phyloP scores from a whole-genome alignment of 2,797 vertebrate species.

The Leuciscus waleckii region DNA sequence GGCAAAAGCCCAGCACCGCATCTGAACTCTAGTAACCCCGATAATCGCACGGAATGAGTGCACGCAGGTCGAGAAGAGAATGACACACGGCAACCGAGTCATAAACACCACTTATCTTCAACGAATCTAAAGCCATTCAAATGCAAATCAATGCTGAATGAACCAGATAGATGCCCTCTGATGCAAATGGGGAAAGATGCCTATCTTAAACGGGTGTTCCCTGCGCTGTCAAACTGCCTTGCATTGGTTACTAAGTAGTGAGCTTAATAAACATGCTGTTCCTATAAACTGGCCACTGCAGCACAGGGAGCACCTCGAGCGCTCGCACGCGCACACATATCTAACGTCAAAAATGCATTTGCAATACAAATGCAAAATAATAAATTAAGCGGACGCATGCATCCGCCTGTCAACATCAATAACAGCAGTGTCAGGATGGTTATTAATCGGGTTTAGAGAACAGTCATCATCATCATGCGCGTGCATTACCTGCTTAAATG shows the following conservation, averaged over 20 bases:
- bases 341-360: not conserved
- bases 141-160: not conserved
- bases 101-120: not conserved
- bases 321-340: not conserved
- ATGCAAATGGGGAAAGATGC: not conserved
- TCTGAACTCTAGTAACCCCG: slow-evolving; percentile 65
- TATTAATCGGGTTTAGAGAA: not conserved
- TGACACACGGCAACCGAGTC: slow-evolving; percentile 10
- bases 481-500: slow-evolving; percentile 39
- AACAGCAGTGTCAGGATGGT: not conserved
- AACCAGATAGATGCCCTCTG: not conserved
- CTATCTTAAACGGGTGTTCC: not conserved
- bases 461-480: not conserved
- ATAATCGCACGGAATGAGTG: slow-evolving; percentile 51
- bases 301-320: not conserved
- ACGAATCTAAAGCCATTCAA: not conserved
- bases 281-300: slow-evolving; percentile 31
- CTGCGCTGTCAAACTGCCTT: slow-evolving; percentile 12
- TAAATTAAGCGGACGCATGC: not conserved
- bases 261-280: not conserved
- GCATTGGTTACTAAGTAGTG: not conserved
- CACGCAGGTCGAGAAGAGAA: slow-evolving; percentile 5
- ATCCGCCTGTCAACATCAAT: slow-evolving; percentile 14
- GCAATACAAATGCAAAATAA: not conserved
- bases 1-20: slow-evolving; percentile 5